Evolutionary conservation across 2,797 vertebrate species (phyloP).

Genomic region (Cuniculus paca): DNA sequence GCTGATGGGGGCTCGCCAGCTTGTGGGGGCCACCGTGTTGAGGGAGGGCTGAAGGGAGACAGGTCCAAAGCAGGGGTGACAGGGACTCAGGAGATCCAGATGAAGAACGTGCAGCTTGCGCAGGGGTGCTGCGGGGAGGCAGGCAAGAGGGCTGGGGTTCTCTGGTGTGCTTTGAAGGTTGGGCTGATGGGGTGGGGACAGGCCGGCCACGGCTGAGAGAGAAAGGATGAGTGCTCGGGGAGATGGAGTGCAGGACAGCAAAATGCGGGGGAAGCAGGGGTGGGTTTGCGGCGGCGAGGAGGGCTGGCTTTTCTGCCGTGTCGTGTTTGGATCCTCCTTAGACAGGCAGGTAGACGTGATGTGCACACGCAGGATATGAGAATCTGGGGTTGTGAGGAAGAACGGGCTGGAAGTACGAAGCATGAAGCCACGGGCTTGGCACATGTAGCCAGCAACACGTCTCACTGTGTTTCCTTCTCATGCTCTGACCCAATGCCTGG

Average conservation of each 20-base stretch:
- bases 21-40: background rate
- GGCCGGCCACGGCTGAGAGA: background rate
- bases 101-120: too few species aligned
- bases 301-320: background rate
- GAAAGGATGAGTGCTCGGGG: background rate
- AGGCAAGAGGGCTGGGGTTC: background rate
- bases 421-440: background rate
- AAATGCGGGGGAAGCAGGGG: background rate
- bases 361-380: background rate
- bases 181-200: background rate
- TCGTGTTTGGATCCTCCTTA: background rate
- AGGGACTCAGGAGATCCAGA: background rate
- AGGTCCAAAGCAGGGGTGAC: background rate
- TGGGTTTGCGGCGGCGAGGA: background rate
- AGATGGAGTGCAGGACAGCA: background rate
- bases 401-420: background rate
- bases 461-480: constrained; percentile 6
- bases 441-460: background rate
- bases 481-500: background rate
- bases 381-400: background rate
- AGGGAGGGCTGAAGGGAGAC: background rate
- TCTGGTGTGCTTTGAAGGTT: background rate
- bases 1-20: background rate
- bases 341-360: background rate
- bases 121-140: background rate